Evolutionary conservation across 2,797 vertebrate species (phyloP).

Genomic region (Microctenopoma lineatum): DNA sequence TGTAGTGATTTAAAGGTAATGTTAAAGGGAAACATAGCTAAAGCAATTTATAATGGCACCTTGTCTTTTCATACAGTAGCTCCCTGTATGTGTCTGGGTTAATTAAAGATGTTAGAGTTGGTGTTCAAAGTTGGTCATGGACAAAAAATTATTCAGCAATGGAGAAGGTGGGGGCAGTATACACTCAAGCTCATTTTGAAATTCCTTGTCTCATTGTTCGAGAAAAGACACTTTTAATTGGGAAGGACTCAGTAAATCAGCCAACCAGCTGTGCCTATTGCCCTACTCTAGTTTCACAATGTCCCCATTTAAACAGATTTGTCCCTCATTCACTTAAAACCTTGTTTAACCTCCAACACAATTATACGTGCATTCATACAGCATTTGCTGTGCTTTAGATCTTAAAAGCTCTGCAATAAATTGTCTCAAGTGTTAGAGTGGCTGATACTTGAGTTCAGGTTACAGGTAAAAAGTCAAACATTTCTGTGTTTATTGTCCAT

Average conservation of each 20-base stretch:
- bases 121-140: constrained; percentile 25
- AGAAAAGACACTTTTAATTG: constrained; percentile 30
- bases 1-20: neutral
- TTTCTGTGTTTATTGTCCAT: neutral
- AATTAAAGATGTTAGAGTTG: neutral
- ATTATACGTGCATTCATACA: neutral
- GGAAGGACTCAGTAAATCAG: constrained; percentile 10
- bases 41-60: neutral
- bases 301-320: constrained; percentile 13
- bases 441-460: neutral
- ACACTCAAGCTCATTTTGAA: neutral
- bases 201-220: neutral
- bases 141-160: constrained; percentile 1
- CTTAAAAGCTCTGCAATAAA: neutral
- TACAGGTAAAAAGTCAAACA: neutral
- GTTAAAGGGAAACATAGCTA: constrained; percentile 6
- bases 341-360: neutral
- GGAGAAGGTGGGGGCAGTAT: neutral
- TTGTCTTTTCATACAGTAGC: constrained; percentile 18
- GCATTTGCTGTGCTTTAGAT: neutral
- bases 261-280: constrained; percentile 7
- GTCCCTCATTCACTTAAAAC: constrained; percentile 7
- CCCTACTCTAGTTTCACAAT: constrained; percentile 4
- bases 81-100: neutral
- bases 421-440: neutral